Base-by-base conservation (phyloP, 2,113 vertebrate species). In the Tapirus terrestris region DNA sequence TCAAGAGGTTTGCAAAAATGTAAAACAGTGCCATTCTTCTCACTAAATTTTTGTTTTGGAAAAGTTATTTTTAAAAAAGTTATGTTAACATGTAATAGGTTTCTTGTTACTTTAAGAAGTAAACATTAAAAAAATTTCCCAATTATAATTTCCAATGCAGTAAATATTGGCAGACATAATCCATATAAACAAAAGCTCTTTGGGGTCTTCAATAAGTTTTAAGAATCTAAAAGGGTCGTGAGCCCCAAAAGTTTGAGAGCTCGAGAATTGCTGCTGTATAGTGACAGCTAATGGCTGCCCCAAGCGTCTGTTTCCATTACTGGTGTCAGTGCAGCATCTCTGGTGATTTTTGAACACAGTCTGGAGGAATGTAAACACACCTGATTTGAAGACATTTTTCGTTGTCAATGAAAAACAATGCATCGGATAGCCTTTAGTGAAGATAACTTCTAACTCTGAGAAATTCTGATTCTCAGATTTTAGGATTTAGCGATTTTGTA, bases 401-500 rank as follows among this genome's bases (percentile, higher is more conserved):
- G 90, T 89, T 77, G 6, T 84, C 8, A 53, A 0, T 93, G 36
- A 33, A 87, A 82, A 75, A 21, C 56, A 61, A 18, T 73, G 10
- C 61, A 23, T 67, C 56, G 27, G 31, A 17, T 81, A 33, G 67
- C 39, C 25, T 76, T 77, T 58, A 65, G 70, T 63, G n/a, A 76
- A 33, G 77, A 8, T 92, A 65, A 92, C 29, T 10, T 80, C n/a
- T 48, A 60, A 70, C 33, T n/a, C 14, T 65, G 61, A n/a, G 31
- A 67, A 51, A 63, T 87, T 95, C 48, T 85, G 70, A 31, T 36
- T 79, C 27, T 51, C 14, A 61, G 61, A 79, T 79, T 92, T 51
- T 93, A 89, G 81, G n/a, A 76, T 81, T 91, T 70, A 67, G 90
- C 70, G 25, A 25, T 96, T 89, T 67, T 72, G 8, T 83, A 31